Evolutionary conservation across 2,888 invertebrate species (phyloP), one percentile per base, ranked within the genome.

Genomic region (Noctua janthina): DNA sequence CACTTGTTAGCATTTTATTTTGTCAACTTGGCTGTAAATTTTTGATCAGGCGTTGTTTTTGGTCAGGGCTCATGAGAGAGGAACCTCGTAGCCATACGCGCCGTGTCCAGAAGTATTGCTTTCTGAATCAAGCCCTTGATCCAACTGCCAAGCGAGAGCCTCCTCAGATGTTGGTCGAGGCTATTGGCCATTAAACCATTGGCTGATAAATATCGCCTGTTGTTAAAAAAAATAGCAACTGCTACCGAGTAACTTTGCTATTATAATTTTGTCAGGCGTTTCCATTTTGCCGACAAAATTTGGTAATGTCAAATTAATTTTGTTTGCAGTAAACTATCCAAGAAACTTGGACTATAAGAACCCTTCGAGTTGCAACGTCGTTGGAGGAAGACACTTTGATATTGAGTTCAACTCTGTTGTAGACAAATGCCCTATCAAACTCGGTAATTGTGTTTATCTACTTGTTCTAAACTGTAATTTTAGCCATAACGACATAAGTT

Each of bases 241-340:
- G 10, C 4, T 15, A 0, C 5, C 8, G 17, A 64, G 17, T 35
- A 54, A 76, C 20, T 51, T 72, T 76, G 67, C 54, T 76, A 17
- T 64, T 35, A 39, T 5, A 69, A 75, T 46, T 78, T 17, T 64
- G 23, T 15, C 46, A 78, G 77, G 84, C 85, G 74, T 62, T 73
- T 23, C 20, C 6, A 51, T 51, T 59, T 13, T n/a, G 49, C 10
- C 1, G 8, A 51, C 17, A 49, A 46, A 29, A 17, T 73, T 56
- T 3, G 20, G n/a, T n/a, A 56, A 43, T 46, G 15, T 29, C 8
- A 72, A 66, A 72, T 77, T 66, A 20, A 77, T 70, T 72, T 81
- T 67, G 39, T 79, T 93, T 92, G 39, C 91, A 97, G 97, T 97
- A 85, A 97, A 97, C 85, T 97, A 97, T 86, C 97, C 97, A 13